phyloP scores from a whole-genome alignment of 2,888 invertebrate genomes.

The Linnaemya vulpina region DNA sequence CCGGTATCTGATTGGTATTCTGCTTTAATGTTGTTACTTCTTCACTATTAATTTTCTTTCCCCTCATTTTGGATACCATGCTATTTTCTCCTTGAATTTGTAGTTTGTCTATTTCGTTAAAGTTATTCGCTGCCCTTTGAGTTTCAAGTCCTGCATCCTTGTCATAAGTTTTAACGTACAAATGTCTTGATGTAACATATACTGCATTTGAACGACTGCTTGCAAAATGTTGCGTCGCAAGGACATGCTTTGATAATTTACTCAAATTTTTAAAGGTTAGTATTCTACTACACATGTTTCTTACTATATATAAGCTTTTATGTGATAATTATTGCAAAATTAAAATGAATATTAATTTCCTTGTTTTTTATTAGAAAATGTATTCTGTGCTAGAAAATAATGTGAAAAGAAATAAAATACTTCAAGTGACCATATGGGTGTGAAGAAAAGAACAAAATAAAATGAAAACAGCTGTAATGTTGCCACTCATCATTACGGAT shows the following conservation, averaged over 20 bases:
- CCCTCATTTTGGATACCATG: not conserved
- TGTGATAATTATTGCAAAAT: constrained; percentile 25
- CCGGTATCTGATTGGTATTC: not conserved
- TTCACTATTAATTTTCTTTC: not conserved
- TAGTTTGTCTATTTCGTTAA: not conserved
- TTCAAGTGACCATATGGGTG: constrained; percentile 35
- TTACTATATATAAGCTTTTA: constrained; percentile 12
- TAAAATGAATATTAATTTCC: not conserved
- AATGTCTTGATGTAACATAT: constrained; percentile 5
- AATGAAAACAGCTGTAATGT: constrained; percentile 36
- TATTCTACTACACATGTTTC: constrained; percentile 60
- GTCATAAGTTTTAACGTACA: constrained; percentile 78
- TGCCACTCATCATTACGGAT: not conserved
- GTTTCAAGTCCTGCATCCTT: constrained; percentile 76
- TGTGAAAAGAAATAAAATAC: not conserved
- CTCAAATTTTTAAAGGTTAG: constrained; percentile 21
- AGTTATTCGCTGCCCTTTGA: constrained; percentile 74
- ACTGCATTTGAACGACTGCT: not conserved
- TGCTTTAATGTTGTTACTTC: not conserved
- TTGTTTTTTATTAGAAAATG: too few relatives aligned
- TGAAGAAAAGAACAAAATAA: not conserved
- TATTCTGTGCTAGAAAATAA: not conserved
- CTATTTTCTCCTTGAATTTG: not conserved
- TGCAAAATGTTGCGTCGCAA: constrained; percentile 57
- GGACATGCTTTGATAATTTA: constrained; percentile 49